A percentile compares a stretch with the other conserved stretches of the same genome.
Evolutionary conservation across 2,797 vertebrate species (phyloP).

Genomic region (Mycteria americana): DNA sequence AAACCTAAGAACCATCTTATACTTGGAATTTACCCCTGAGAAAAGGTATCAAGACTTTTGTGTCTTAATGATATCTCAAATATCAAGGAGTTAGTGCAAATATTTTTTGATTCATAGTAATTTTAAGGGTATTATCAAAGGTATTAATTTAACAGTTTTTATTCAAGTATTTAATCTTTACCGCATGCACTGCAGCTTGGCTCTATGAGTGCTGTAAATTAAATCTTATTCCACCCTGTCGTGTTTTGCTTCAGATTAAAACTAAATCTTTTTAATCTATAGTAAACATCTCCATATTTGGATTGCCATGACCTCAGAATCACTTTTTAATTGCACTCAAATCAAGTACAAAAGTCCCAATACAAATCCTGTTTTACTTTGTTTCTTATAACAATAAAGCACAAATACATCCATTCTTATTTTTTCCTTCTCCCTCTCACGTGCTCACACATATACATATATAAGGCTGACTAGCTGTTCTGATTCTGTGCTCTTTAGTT

Average conservation of each 20-base stretch:
- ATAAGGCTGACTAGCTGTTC: not conserved
- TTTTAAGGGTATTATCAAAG: not conserved
- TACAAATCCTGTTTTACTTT: not conserved
- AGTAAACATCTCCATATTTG: conserved; percentile 10
- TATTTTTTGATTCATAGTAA: not conserved
- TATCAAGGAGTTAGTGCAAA: not conserved
- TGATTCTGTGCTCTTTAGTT: not conserved
- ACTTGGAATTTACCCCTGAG: not conserved
- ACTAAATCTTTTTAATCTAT: not conserved
- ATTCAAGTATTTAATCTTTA: not conserved
- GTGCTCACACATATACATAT: not conserved
- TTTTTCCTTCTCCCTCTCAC: not conserved
- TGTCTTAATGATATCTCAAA: not conserved
- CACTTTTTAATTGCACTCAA: not conserved
- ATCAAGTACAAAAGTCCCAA: not conserved
- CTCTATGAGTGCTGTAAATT: not conserved
- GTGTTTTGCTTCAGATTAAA: not conserved
- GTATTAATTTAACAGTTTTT: not conserved
- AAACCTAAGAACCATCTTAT: not conserved
- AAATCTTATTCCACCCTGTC: not conserved
- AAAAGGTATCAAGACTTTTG: not conserved
- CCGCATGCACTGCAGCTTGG: not conserved
- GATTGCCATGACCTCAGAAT: not conserved
- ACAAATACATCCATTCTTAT: not conserved
- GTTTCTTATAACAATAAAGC: not conserved